Base-by-base conservation (phyloP, 2,888 invertebrate genomes). In the Platynereis dumerilii region DNA sequence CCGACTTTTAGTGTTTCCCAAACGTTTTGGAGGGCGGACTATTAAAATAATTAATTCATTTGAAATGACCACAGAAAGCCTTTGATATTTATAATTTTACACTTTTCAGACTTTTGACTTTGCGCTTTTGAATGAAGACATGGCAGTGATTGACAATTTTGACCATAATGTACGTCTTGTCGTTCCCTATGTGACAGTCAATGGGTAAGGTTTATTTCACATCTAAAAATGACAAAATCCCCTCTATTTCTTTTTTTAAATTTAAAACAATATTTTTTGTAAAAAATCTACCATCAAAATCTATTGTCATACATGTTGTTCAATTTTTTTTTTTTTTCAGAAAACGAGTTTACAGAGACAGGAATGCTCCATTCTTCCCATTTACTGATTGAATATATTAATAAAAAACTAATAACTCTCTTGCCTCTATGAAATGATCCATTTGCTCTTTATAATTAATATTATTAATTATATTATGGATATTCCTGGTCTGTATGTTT, bases 81-180 rank as follows among this genome's bases (percentile, higher is more conserved):
- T 27, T 27, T 27, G 27, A 20, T 55, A 26, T 27, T 55, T 22
- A 22, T n/a, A n/a, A 7, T 55, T 22, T 10, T 26, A 2, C n/a
- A 39, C 34, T 62, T 71, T 72, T 24, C 69, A 80, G 80, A 66
- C 79, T 15, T 76, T 77, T 72, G 78, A 80, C 69, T 80, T 80
- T 71, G 72, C 70, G 28, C 66, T 80, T 64, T 68, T 74, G n/a
- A 67, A 68, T 5, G 77, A 75, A 48, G 78, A 79, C 71, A 76
- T 78, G 75, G 63, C 70, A 45, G 60, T 68, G 27, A 62, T 80
- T 7, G 42, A 28, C 24, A 53, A 52, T n/a, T 53, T 72, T n/a
- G 58, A 72, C 55, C 62, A 28, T 27, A 57, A 67, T 26, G 0
- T 1, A 3, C 64, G 69, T 12, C 42, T 56, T 12, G 44, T 70